Evolutionary conservation across 2,113 vertebrate species (phyloP).

Genomic region (Pomatostomus ruficeps): DNA sequence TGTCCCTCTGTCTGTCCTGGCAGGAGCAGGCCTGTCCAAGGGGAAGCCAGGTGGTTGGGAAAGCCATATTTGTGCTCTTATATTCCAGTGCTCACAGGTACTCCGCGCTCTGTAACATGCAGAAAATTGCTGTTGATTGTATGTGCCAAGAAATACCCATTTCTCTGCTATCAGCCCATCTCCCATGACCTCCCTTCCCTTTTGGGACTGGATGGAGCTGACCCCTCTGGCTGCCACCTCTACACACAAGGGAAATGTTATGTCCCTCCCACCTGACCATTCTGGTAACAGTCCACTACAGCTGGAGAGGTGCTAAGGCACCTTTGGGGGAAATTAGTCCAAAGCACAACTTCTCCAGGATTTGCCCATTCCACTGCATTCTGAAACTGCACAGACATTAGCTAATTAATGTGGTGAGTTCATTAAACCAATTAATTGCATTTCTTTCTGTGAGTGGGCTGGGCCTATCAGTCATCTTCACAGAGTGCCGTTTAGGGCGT

Average conservation of each 20-base stretch:
- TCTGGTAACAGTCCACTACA: not conserved
- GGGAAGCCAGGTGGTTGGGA: not conserved
- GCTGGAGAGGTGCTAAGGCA: not conserved
- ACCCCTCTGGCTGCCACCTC: fast-evolving
- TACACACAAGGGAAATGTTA: fast-evolving
- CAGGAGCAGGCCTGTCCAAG: not conserved
- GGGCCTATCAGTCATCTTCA: slow-evolving; percentile 59
- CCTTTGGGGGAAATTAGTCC: not conserved
- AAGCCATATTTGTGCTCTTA: not conserved
- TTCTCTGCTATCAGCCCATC: not conserved
- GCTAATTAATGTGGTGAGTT: slow-evolving; percentile 61
- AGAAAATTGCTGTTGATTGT: not conserved
- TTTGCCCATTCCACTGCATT: slow-evolving; percentile 19
- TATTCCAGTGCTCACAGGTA: not conserved
- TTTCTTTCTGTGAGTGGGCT: slow-evolving; percentile 50
- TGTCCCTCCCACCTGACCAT: fast-evolving
- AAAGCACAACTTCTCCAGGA: not conserved
- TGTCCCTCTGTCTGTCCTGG: fast-evolving
- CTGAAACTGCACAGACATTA: slow-evolving; percentile 45
- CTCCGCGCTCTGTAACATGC: fast-evolving
- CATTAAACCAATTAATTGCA: slow-evolving; percentile 60
- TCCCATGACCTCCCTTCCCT: not conserved
- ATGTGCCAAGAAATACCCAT: not conserved
- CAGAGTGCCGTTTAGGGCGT: slow-evolving; percentile 52
- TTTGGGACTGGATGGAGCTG: not conserved